phyloP scores from a whole-genome alignment of 2,888 invertebrate species.

The Pimpla rufipes region DNA sequence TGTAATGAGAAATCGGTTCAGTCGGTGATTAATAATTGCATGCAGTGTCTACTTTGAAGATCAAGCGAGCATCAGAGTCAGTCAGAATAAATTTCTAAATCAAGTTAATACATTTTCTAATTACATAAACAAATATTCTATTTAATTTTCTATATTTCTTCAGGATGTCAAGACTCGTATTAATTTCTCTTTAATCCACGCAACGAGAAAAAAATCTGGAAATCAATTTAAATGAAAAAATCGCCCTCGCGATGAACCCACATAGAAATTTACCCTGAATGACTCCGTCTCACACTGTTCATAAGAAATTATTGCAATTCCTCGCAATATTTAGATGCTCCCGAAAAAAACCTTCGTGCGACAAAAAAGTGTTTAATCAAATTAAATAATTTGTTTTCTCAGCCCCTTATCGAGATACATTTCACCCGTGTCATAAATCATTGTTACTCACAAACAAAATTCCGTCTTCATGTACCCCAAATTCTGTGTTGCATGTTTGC shows the following conservation, averaged over 20 bases:
- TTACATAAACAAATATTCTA: too few relatives aligned
- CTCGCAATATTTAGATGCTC: too few relatives aligned
- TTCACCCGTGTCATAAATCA: neutral
- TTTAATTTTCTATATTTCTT: too few relatives aligned
- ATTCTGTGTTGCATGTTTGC: constrained; percentile 59
- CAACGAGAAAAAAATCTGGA: too few relatives aligned
- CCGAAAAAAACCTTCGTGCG: too few relatives aligned
- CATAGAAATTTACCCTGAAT: neutral
- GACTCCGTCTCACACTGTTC: neutral
- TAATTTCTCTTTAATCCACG: too few relatives aligned
- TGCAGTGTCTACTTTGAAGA: constrained; percentile 16
- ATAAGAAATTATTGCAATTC: too few relatives aligned
- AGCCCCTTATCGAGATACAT: neutral
- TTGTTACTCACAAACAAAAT: neutral
- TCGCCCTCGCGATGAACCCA: too few relatives aligned
- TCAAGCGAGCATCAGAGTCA: neutral
- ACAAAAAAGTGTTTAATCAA: too few relatives aligned
- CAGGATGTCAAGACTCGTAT: too few relatives aligned
- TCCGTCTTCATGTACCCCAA: neutral
- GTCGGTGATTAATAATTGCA: constrained; percentile 48
- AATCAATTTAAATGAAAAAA: too few relatives aligned
- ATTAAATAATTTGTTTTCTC: too few relatives aligned
- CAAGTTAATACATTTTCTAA: neutral
- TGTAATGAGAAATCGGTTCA: neutral
- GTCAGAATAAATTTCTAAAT: neutral